These are phyloP conservation scores for Neostethus bicornis DNA, from an alignment of 2,797 vertebrate genomes.

Conservation along the genomic window DNA sequence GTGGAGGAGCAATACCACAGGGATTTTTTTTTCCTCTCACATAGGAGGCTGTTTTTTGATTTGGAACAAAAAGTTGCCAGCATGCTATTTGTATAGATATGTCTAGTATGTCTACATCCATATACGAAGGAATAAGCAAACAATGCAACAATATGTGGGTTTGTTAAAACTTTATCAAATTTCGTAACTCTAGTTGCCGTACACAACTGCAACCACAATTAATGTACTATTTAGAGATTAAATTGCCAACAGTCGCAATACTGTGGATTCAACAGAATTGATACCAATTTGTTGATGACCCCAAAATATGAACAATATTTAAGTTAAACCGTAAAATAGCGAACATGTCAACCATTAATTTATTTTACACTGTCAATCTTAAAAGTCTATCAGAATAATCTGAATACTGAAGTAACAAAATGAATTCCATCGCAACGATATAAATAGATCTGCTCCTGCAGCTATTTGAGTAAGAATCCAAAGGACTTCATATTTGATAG, in stretches of 20 bases:
- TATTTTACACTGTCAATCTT: conserved; percentile 7
- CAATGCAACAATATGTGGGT: too few species aligned
- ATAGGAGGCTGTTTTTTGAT: neutral
- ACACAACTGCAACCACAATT: too few species aligned
- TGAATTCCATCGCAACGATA: conserved; percentile 17
- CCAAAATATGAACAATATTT: neutral
- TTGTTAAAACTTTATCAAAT: too few species aligned
- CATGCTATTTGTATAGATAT: too few species aligned
- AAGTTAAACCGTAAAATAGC: neutral
- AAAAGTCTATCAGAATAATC: conserved; percentile 16
- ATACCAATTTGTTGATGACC: neutral
- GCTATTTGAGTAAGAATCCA: conserved; percentile 37
- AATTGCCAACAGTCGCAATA: too few species aligned
- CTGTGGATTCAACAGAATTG: too few species aligned
- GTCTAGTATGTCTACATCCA: too few species aligned
- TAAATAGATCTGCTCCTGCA: conserved; percentile 29
- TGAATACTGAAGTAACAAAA: conserved; percentile 22
- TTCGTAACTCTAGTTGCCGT: too few species aligned
- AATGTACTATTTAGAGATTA: too few species aligned
- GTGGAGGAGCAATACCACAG: neutral
- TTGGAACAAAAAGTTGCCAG: neutral
- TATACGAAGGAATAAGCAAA: too few species aligned
- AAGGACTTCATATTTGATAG: conserved; percentile 16
- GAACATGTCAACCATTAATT: neutral
- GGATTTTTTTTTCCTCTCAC: too few species aligned